phyloP scores from a whole-genome alignment of 2,797 vertebrate species.

The Sebastes glaucus region DNA sequence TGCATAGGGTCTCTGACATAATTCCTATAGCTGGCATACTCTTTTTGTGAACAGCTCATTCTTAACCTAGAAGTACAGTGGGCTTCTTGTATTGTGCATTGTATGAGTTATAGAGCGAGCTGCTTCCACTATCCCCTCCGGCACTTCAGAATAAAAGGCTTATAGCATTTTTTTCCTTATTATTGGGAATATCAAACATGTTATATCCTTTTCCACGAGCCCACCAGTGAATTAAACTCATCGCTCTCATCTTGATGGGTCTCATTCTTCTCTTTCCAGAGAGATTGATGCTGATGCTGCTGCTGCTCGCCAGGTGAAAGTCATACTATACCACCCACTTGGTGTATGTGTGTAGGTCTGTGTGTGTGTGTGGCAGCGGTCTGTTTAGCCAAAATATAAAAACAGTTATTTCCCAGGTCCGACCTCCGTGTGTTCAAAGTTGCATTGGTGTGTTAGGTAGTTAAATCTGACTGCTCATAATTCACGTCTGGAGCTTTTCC shows the following conservation, averaged over 20 bases:
- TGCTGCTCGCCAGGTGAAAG: conserved; percentile 56
- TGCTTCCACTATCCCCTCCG: background rate
- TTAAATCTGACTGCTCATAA: conserved; percentile 64
- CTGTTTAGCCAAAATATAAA: conserved; percentile 50
- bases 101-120: conserved; percentile 23
- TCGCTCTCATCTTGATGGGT: conserved; percentile 63
- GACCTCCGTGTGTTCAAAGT: conserved; percentile 52
- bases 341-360: conserved; percentile 4
- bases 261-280: conserved; percentile 66
- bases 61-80: background rate
- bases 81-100: background rate
- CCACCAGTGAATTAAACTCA: conserved; percentile 75
- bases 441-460: conserved; percentile 34
- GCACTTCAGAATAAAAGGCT: conserved; percentile 43
- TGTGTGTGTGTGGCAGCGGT: conserved; percentile 5
- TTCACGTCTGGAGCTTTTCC: conserved; percentile 64
- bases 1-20: background rate
- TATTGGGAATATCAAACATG: conserved; percentile 65
- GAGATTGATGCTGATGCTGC: conserved; percentile 62
- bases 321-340: conserved; percentile 62
- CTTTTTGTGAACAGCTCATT: background rate
- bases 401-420: conserved; percentile 45
- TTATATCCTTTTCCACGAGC: conserved; percentile 50
- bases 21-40: background rate
- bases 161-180: conserved; percentile 38